Evolutionary conservation across 2,797 vertebrate species (phyloP).

Genomic region (Phrynocephalus guinanensis): DNA sequence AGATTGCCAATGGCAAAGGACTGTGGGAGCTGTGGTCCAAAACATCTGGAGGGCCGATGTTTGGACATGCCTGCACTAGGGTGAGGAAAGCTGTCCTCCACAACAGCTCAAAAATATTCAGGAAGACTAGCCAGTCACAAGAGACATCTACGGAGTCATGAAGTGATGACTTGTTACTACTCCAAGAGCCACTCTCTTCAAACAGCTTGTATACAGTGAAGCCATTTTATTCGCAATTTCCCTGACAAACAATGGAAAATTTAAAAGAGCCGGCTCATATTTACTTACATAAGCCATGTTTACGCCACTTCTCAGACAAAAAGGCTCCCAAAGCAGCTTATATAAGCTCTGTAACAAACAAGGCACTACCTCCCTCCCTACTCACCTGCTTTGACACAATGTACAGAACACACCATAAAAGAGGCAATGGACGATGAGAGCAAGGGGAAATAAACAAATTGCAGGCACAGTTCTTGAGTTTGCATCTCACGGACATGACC

Average conservation of each 20-base stretch:
- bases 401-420: not conserved
- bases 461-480: not conserved
- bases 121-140: not conserved
- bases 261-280: not conserved
- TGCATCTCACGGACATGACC: not conserved
- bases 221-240: not conserved
- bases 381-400: not conserved
- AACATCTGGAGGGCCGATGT: too few species aligned
- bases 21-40: too few species aligned
- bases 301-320: not conserved
- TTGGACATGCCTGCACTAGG: not conserved
- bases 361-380: not conserved
- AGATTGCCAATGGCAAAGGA: too few species aligned
- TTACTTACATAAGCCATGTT: not conserved
- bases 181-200: not conserved
- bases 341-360: not conserved
- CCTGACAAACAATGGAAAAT: not conserved
- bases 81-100: not conserved
- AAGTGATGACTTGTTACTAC: not conserved
- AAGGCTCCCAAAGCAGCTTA: not conserved
- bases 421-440: not conserved
- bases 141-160: not conserved
- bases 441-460: not conserved
- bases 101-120: conserved; percentile 31
- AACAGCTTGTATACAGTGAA: too few species aligned